Conservation (phyloP, 2,888 invertebrate genomes). For the Lycaena phlaeas region DNA sequence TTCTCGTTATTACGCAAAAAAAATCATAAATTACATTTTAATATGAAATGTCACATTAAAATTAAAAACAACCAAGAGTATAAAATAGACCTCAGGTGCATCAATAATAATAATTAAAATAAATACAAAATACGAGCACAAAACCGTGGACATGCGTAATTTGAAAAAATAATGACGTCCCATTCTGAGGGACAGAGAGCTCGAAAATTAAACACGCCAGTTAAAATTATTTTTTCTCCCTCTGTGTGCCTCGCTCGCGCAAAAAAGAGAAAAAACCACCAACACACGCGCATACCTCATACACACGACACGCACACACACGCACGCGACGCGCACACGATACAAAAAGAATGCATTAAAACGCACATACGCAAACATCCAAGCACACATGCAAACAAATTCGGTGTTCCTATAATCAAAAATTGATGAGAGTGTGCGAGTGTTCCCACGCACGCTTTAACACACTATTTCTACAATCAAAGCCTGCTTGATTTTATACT, state of each 20-base stretch:
- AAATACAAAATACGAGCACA: constrained; percentile 35
- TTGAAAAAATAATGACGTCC: constrained; percentile 70
- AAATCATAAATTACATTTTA: no score
- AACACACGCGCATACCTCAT: constrained; percentile 67
- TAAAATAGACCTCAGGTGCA: constrained; percentile 1
- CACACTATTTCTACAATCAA: constrained; percentile 55
- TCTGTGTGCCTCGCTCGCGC: constrained; percentile 43
- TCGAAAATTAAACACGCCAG: constrained; percentile 72
- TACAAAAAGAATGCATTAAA: constrained; percentile 52
- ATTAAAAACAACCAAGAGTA: no score
- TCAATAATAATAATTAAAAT: constrained; percentile 22
- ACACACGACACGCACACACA: constrained; percentile 52
- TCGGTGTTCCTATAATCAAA: constrained; percentile 69
- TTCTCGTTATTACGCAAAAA: no score
- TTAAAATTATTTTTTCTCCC: constrained; percentile 70
- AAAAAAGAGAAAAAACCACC: constrained; percentile 61
- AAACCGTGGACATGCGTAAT: constrained; percentile 62
- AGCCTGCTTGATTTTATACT: constrained; percentile 27
- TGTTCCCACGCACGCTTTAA: constrained; percentile 57
- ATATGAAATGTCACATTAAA: no score
- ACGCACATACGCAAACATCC: constrained; percentile 27
- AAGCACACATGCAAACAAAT: constrained; percentile 44
- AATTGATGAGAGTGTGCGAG: constrained; percentile 38
- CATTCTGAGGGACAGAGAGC: constrained; percentile 66
- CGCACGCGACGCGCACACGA: constrained; percentile 35